phyloP scores from a whole-genome alignment of 64 coral and sea anemone genomes.

The Dendrophyllia cribrosa region DNA sequence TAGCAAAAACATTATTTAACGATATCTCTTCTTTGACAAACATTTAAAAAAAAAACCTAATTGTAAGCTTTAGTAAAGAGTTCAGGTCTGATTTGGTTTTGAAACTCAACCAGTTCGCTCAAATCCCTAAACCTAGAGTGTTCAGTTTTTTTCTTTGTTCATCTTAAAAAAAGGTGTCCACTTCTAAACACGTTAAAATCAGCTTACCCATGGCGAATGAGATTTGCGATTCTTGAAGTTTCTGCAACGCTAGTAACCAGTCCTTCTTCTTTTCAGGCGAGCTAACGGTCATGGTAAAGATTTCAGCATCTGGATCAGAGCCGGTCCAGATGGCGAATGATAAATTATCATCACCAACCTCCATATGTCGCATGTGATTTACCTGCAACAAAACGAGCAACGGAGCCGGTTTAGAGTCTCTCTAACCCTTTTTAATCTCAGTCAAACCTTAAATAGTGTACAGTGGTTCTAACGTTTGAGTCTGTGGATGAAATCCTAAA shows the following conservation, averaged over 20 bases:
- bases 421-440: too few relatives aligned
- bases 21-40: neutral
- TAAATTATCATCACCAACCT: constrained; percentile 87
- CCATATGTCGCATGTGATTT: constrained; percentile 91
- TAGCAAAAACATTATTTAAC: neutral
- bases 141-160: too few relatives aligned
- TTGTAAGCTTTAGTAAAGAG: too few relatives aligned
- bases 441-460: too few relatives aligned
- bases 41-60: neutral
- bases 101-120: too few relatives aligned
- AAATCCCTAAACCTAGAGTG: too few relatives aligned
- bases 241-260: constrained; percentile 86
- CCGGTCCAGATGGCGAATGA: constrained; percentile 97
- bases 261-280: constrained; percentile 89
- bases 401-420: too few relatives aligned
- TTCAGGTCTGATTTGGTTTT: too few relatives aligned
- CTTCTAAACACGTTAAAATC: neutral
- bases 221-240: constrained; percentile 85
- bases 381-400: constrained; percentile 45
- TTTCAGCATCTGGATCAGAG: constrained; percentile 78
- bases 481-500: too few relatives aligned
- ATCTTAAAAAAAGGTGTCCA: too few relatives aligned
- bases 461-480: too few relatives aligned
- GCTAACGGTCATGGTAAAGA: constrained; percentile 79
- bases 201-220: constrained; percentile 96